These are phyloP conservation scores for Triplophysa yarkandensis DNA, from an alignment of 2,797 vertebrate species.

Conservation along the genomic window DNA sequence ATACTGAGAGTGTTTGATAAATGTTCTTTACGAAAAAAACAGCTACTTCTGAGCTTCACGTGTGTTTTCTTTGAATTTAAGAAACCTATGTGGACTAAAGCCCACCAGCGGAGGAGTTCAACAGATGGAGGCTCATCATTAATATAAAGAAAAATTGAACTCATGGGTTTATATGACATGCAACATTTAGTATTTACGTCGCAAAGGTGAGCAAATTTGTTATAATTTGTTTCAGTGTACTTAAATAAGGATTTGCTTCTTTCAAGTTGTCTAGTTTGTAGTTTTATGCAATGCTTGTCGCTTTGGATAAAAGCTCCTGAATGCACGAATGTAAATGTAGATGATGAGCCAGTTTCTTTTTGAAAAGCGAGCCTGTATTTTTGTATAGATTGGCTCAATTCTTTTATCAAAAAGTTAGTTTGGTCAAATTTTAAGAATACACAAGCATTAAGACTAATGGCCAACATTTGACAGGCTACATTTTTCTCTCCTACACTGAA, in stretches of 20 bases:
- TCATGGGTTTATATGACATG: background rate
- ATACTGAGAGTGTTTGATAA: slow-evolving; percentile 35
- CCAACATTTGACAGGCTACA: too few relatives aligned
- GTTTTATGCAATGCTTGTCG: too few relatives aligned
- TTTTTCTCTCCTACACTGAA: too few relatives aligned
- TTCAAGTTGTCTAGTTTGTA: background rate
- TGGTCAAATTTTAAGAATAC: background rate
- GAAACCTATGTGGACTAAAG: slow-evolving; percentile 13
- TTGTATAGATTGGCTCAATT: background rate
- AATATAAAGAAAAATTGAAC: background rate
- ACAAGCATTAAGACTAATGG: too few relatives aligned
- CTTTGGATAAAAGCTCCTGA: background rate
- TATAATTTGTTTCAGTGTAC: background rate
- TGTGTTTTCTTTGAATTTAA: slow-evolving; percentile 39
- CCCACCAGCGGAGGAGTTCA: background rate
- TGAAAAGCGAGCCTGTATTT: background rate
- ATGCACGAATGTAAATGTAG: too few relatives aligned
- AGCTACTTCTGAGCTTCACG: slow-evolving; percentile 31
- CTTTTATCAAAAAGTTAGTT: background rate
- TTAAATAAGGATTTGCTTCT: background rate
- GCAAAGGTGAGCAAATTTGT: background rate
- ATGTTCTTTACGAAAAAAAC: slow-evolving; percentile 37
- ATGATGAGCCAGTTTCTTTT: background rate
- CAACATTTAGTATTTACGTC: background rate
- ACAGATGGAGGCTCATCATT: slow-evolving; percentile 3